A percentile compares a stretch with the other conserved stretches of the same genome.
phyloP scores from a whole-genome alignment of 2,797 vertebrate genomes.

The Lutjanus argentimaculatus region DNA sequence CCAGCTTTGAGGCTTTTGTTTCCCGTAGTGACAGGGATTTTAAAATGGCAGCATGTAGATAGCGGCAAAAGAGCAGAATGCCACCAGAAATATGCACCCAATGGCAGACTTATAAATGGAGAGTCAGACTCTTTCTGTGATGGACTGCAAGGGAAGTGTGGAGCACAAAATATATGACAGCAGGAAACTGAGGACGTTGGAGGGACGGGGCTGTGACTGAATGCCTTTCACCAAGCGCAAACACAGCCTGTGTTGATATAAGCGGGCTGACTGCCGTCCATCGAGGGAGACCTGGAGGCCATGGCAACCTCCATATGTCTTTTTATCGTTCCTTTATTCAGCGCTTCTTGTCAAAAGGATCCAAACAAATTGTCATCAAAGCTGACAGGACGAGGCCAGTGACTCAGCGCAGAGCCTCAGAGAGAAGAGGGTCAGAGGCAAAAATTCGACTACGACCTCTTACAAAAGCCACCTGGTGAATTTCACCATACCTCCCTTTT shows the following conservation, averaged over 20 bases:
- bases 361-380: constrained; percentile 33
- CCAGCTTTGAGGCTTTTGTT: too few species aligned
- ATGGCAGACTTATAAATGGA: too few species aligned
- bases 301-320: constrained; percentile 20
- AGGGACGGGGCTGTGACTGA: constrained; percentile 16
- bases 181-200: constrained; percentile 1
- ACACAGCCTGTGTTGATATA: constrained; percentile 17
- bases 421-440: constrained; percentile 1
- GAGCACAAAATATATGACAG: neutral
- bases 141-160: neutral
- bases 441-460: constrained; percentile 25
- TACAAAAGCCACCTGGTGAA: neutral
- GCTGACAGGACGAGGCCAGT: constrained; percentile 35
- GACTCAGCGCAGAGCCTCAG: constrained; percentile 10
- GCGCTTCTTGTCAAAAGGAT: constrained; percentile 36
- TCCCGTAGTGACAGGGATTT: too few species aligned
- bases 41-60: too few species aligned
- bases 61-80: too few species aligned
- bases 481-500: neutral
- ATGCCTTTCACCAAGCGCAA: neutral
- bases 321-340: constrained; percentile 34
- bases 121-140: neutral
- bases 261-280: constrained; percentile 11
- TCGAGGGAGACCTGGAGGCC: constrained; percentile 24
- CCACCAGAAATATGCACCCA: too few species aligned